These are phyloP conservation scores for Alfaro cultratus DNA, from an alignment of 2,797 vertebrate genomes.

Conservation along the genomic window DNA sequence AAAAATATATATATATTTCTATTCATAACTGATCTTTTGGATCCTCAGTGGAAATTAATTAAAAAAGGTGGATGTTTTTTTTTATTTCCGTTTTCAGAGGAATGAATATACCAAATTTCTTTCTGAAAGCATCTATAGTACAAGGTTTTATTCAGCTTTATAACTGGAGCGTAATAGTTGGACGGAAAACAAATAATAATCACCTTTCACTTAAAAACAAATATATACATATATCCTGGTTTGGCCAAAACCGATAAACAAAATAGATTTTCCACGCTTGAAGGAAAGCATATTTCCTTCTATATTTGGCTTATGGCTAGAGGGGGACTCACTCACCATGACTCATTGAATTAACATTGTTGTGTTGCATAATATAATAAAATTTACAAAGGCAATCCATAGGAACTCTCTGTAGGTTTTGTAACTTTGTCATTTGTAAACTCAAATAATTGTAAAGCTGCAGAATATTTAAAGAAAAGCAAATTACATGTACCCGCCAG, in stretches of 20 bases:
- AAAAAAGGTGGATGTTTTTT: constrained; percentile 9
- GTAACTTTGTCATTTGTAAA: constrained; percentile 41
- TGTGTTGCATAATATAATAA: constrained; percentile 37
- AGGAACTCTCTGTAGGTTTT: constrained; percentile 16
- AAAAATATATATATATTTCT: constrained; percentile 18
- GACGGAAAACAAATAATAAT: constrained; percentile 27
- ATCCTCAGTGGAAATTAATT: constrained; percentile 15
- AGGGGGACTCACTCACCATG: constrained; percentile 18
- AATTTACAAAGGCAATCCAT: constrained; percentile 44
- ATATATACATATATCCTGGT: neutral
- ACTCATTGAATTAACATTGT: constrained; percentile 47
- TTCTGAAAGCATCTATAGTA: constrained; percentile 14
- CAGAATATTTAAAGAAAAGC: constrained; percentile 40
- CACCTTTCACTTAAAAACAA: constrained; percentile 5
- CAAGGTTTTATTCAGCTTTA: constrained; percentile 17
- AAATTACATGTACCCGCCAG: constrained; percentile 44
- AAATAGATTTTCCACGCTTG: constrained; percentile 10
- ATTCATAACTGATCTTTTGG: constrained; percentile 23
- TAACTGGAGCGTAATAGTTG: constrained; percentile 13
- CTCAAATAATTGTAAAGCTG: constrained; percentile 40
- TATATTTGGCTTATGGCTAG: constrained; percentile 30
- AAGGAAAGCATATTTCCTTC: constrained; percentile 40
- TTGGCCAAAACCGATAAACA: constrained; percentile 5
- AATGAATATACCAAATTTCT: constrained; percentile 23
- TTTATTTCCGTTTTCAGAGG: constrained; percentile 10